Evolutionary conservation across 2,113 vertebrate genomes (phyloP), one percentile per base, ranked within the genome.

Genomic region (Boulengeromyrus knoepffleri): DNA sequence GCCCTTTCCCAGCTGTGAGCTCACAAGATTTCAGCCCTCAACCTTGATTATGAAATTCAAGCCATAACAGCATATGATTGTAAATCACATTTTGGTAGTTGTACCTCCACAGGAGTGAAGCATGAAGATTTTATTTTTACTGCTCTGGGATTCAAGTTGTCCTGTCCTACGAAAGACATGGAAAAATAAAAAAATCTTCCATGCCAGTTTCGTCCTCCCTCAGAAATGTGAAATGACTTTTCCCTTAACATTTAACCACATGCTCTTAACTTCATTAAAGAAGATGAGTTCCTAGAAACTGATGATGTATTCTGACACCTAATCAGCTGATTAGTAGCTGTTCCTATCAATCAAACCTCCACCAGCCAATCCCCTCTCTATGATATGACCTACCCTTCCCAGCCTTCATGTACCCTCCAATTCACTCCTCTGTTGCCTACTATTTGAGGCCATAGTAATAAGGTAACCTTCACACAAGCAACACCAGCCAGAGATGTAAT

Each of bases 191-290:
- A 5, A 19, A 5, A 77, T 77, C 42, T 77, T 42, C 74, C 36
- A 80, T 42, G 36, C 0, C 36, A 80, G 36, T 80, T 80, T 90
- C 27, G 87, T 89, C 31, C 87, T 90, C 88, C 9, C 2, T n/a
- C 58, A 27, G 58, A 66, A 66, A 66, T 66, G n/a, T 10, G 58
- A 66, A 66, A 66, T 12, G 24, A 12, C n/a, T 70, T 27, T 70
- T 70, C n/a, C 88, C 39, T 87, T 77, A 91, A 90, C 90, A 90
- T 89, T 90, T 93, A 90, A 91, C 91, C 90, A 83, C 89, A 92
- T 89, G 89, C 89, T 91, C 87, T 90, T 80, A 80, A 42, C 13
- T 74, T 6, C 74, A 80, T 42, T 80, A 91, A 88, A 87, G 45
- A 74, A 52, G 66, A 70, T 62, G 85, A 88, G 58, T 88, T 9